Conservation (phyloP, 2,888 invertebrate species). For the Darwinula stevensoni region DNA sequence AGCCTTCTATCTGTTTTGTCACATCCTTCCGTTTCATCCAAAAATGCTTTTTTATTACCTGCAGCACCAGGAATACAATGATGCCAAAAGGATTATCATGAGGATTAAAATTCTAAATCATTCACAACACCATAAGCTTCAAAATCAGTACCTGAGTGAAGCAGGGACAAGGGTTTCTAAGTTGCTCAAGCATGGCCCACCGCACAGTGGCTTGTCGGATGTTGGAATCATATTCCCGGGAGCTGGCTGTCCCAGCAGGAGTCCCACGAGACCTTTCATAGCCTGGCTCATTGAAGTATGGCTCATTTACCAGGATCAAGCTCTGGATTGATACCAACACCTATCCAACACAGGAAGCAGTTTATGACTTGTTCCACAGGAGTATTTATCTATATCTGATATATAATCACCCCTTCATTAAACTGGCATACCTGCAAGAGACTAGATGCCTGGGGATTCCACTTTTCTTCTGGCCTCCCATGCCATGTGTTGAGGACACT, state of each 20-base stretch:
- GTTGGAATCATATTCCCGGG: conserved; percentile 78
- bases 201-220: conserved; percentile 78
- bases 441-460: conserved; percentile 84
- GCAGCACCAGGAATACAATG: conserved; percentile 7
- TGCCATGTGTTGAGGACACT: conserved; percentile 91
- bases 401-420: too few species aligned
- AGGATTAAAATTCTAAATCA: too few species aligned
- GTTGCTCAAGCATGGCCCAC: conserved; percentile 88
- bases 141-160: conserved; percentile 42
- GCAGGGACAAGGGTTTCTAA: conserved; percentile 60
- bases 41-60: conserved; percentile 76
- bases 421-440: conserved; percentile 41
- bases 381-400: not conserved
- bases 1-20: conserved; percentile 53
- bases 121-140: too few species aligned
- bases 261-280: conserved; percentile 71
- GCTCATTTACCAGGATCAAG: conserved; percentile 65
- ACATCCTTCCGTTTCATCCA: conserved; percentile 79
- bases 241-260: conserved; percentile 56
- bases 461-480: conserved; percentile 81
- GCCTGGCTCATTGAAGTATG: conserved; percentile 82
- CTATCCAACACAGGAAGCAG: conserved; percentile 16
- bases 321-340: conserved; percentile 79
- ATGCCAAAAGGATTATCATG: not conserved
- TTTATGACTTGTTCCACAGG: not conserved